Conservation (phyloP, 35 echinoderm and acorn worm genomes). For the Heliocidaris erythrogramma region DNA sequence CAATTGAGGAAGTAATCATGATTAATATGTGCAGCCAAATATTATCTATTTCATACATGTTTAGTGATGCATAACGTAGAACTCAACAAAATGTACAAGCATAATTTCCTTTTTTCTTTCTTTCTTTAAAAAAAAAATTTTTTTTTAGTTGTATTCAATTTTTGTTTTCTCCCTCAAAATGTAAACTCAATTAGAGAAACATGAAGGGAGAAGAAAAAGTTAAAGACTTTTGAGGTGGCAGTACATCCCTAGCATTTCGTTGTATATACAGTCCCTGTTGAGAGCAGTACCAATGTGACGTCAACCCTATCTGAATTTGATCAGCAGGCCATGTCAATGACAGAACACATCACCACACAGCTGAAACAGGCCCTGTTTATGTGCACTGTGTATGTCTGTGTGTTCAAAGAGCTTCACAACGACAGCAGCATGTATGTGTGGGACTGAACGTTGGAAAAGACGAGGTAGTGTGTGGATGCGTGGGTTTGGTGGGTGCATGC, state of each 20-base stretch:
- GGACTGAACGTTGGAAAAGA: background rate
- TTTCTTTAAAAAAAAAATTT: no score
- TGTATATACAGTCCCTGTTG: background rate
- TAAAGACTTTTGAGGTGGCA: background rate
- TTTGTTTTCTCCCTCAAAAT: background rate
- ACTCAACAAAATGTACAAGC: background rate
- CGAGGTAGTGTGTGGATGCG: background rate
- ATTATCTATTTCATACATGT: no score
- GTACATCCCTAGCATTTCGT: background rate
- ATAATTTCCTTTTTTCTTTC: background rate
- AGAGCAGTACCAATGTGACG: background rate
- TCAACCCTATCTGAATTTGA: conserved; percentile 38
- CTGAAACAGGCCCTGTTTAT: background rate
- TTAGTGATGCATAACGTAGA: background rate
- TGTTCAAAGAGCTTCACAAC: background rate
- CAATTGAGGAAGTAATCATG: no score
- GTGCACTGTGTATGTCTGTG: conserved; percentile 7
- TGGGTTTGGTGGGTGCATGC: background rate
- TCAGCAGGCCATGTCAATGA: conserved; percentile 13
- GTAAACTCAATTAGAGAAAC: background rate
- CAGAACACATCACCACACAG: background rate
- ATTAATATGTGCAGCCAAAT: no score
- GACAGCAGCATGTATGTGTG: background rate
- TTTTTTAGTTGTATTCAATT: background rate
- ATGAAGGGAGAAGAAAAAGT: background rate